Percentiles rank a stretch among this genome's conserved stretches.
phyloP scores from a whole-genome alignment of 23 tunicate species.

The Trididemnum nubilum region DNA sequence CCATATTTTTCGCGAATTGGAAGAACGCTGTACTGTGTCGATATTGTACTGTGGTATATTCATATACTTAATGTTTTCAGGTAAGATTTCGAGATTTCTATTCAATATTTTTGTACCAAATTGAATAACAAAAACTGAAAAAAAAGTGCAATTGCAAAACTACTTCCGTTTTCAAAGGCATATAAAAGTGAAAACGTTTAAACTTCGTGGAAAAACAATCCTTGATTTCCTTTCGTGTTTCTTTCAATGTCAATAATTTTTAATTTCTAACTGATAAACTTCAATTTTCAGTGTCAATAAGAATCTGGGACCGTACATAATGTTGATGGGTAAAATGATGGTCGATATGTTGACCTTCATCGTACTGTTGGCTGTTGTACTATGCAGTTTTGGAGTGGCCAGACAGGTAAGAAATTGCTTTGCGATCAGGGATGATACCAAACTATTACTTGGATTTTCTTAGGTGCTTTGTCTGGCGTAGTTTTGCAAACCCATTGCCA shows the following conservation, averaged over 20 bases:
- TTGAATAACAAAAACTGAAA: not conserved
- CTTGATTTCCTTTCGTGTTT: not conserved
- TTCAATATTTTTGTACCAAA: too few species aligned
- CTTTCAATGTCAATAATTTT: not conserved
- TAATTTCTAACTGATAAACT: not conserved
- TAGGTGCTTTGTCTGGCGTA: too few species aligned
- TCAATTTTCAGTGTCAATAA: constrained; percentile 70
- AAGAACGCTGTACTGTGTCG: constrained; percentile 61
- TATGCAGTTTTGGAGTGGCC: constrained; percentile 83
- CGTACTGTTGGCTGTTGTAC: constrained; percentile 69
- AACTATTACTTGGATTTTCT: not conserved
- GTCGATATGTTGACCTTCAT: constrained; percentile 83
- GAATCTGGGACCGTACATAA: constrained; percentile 87
- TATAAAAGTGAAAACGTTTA: too few species aligned
- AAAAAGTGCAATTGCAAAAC: not conserved
- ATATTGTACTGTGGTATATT: constrained; percentile 81
- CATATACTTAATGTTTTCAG: constrained; percentile 83
- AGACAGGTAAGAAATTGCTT: constrained; percentile 66
- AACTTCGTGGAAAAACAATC: too few species aligned
- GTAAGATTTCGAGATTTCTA: constrained; percentile 42
- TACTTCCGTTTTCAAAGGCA: not conserved
- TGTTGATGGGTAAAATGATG: constrained; percentile 96
- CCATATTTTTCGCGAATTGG: constrained; percentile 51
- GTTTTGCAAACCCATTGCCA: not conserved
- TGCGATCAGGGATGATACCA: not conserved